Evolutionary conservation across 2,797 vertebrate species (phyloP), one percentile per base, ranked within the genome.

Genomic region (Discoglossus pictus): DNA sequence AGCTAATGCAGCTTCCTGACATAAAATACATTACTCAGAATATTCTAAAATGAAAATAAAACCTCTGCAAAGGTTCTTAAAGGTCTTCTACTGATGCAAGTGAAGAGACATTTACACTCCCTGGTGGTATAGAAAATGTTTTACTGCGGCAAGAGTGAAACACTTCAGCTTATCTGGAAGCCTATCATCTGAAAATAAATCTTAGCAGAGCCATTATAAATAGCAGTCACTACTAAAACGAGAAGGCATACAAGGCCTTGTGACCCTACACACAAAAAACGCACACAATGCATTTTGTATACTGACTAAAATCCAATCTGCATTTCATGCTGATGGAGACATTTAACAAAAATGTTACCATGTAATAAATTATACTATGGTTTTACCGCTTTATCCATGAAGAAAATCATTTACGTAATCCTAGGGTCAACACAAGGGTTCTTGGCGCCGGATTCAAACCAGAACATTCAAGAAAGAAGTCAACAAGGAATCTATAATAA

Each of bases 91-190:
- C 68, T 83, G 82, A 74, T 73, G 80, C 66, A 40, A 6, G 42
- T 11, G 77, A 69, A 80, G 78, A 74, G 64, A 76, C 69, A 74
- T 80, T 80, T 82, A 44, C 48, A 2, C 68, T 84, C 83, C 77
- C 74, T 15, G 7, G 80, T 46, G 78, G 81, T 54, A 7, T 10
- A 20, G 74, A 72, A 78, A 82, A 59, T 69, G 73, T 48, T 79
- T 72, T 63, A 7, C 51, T n/a, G 79, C 56, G 56, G 77, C 66
- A 17, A 77, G 76, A 71, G 69, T 50, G 63, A 53, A 50, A 68
- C 36, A 52, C 54, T 62, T 5, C 0, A 40, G 63, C 7, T 0
- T 9, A 24, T 74, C 74, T 66, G 77, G 71, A 52, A 79, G 76
- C 76, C 46, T 23, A 54, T 27, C 34, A 15, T 47, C 72, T 25